Base-by-base conservation (phyloP, 1,140 invertebrate genomes). In the Brachionus manjavacas region DNA sequence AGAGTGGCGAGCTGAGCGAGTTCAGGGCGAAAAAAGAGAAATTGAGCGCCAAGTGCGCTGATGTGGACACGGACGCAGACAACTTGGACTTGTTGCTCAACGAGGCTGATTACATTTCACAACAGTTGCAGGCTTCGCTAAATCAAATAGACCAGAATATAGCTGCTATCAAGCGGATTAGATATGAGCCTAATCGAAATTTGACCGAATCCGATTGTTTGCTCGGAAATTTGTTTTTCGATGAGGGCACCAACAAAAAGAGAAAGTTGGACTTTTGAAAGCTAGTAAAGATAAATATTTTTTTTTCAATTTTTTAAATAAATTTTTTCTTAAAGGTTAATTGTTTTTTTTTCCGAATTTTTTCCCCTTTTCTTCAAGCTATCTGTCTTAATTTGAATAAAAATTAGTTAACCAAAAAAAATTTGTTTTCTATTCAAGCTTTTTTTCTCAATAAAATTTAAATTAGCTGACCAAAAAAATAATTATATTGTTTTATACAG, bases 191-290 rank as follows among this genome's bases (percentile, higher is more conserved):
- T 8, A 72, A 9, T 72, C 14, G 39, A 41, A 41, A 41, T 16
- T 39, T 72, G n/a, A 16, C 12, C 35, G 68, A 72, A 12, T 72
- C 35, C 39, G 68, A 41, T 39, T 20, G 68, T 72, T 20, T 72
- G 16, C 16, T 72, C 0, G 68, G 68, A 16, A 41, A 41, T 72
- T 72, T 72, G 68, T 39, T 39, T 39, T 28, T 41, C 4, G 68
- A 72, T 20, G 68, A 41, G 31, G 16, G 16, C 0, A 72, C 31
- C 14, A 72, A 72, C n/a, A 72, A 72, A 72, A 72, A 68, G 31
- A 31, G 68, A 72, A 72, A 72, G 16, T 20, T 72, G 31, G 68
- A 72, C 39, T 72, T 72, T 72, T 72, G 16, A 72, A 60, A 7
- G 7, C 1, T 2, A 6, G 16, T 16, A 52, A 52, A 52, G 46